These are phyloP conservation scores for Tanytarsus gracilentus DNA, from an alignment of 2,888 invertebrate genomes.

Conservation along the genomic window DNA sequence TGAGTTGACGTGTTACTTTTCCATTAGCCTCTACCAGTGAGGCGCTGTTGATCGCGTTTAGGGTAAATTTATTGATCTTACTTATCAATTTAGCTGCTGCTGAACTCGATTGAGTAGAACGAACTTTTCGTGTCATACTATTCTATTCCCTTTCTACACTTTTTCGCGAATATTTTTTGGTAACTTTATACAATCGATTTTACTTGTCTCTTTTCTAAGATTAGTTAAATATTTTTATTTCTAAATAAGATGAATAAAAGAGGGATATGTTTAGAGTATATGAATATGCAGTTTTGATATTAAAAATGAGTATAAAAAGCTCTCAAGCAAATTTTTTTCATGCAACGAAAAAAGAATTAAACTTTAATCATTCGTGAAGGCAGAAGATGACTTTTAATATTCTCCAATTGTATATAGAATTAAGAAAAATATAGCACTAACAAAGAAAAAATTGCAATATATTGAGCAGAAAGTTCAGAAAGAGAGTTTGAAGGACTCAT, in stretches of 20 bases:
- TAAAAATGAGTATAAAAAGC: no score
- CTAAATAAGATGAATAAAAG: no score
- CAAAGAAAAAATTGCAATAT: no score
- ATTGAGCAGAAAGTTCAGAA: no score
- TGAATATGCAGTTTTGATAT: no score
- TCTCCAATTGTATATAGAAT: no score
- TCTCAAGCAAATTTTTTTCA: no score
- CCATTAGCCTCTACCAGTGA: neutral
- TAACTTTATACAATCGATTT: constrained; percentile 18
- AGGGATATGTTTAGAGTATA: no score
- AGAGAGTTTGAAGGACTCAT: no score
- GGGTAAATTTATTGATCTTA: constrained; percentile 18
- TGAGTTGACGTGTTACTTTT: neutral
- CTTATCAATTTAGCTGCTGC: constrained; percentile 25
- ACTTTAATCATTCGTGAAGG: neutral
- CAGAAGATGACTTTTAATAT: no score
- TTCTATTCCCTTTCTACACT: neutral
- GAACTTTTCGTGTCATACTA: constrained; percentile 25
- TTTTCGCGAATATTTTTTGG: neutral
- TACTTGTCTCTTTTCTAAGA: constrained; percentile 26
- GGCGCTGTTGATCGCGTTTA: constrained; percentile 16
- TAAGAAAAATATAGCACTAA: no score
- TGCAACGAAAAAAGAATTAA: neutral
- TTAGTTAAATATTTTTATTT: no score
- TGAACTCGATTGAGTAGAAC: constrained; percentile 23